Percentiles rank a stretch among this genome's conserved stretches.
Evolutionary conservation across 2,797 vertebrate genomes (phyloP).

Genomic region (Peromyscus aztecus): DNA sequence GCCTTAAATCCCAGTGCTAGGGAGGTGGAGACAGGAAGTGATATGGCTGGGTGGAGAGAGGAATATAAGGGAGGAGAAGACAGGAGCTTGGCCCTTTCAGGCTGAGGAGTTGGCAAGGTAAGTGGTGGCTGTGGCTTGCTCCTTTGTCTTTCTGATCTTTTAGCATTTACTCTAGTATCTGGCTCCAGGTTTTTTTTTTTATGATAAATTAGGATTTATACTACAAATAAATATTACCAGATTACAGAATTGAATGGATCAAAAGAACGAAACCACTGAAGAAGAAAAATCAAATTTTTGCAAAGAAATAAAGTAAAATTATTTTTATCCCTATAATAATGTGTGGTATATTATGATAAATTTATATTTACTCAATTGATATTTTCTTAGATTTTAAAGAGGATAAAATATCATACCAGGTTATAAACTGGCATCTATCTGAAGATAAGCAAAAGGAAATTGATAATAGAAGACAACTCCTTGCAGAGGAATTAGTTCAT

Average conservation of each 20-base stretch:
- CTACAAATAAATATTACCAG: background rate
- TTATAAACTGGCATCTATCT: conserved; percentile 5
- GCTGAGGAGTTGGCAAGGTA: too few species aligned
- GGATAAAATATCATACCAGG: conserved; percentile 16
- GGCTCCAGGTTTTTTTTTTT: too few species aligned
- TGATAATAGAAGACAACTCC: background rate
- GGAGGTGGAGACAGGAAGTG: too few species aligned
- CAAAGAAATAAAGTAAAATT: background rate
- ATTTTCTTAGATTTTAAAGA: conserved; percentile 59
- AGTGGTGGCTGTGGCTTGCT: too few species aligned
- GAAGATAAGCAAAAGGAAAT: background rate
- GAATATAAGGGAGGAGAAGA: too few species aligned
- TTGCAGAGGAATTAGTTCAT: background rate
- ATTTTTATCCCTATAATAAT: background rate
- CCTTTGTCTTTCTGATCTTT: too few species aligned
- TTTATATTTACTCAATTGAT: background rate
- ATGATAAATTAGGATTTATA: too few species aligned
- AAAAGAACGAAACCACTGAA: background rate
- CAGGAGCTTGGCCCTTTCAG: too few species aligned
- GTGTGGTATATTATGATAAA: background rate
- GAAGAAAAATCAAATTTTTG: background rate
- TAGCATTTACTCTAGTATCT: too few species aligned
- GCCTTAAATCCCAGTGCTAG: too few species aligned
- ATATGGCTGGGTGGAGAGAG: too few species aligned
- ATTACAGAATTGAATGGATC: background rate